These are phyloP conservation scores for Zaprionus kolodkinae DNA, from an alignment of 1,140 invertebrate genomes.

Conservation along the genomic window DNA sequence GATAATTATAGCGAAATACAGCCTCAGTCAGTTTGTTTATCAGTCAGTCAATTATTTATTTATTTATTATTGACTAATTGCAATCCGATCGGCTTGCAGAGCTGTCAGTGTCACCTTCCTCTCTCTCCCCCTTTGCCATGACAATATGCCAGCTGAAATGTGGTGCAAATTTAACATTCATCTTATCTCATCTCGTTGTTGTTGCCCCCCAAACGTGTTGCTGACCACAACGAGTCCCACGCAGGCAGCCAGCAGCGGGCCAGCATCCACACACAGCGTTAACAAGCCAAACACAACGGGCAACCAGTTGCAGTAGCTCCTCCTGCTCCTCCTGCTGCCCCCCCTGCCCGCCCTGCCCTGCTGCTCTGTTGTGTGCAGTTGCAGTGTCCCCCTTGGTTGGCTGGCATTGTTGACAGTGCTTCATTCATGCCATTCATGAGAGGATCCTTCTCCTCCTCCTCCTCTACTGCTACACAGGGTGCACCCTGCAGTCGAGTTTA, in stretches of 20 bases:
- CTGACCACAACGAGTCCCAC: conserved; percentile 37
- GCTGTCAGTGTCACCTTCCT: background rate
- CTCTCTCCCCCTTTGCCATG: background rate
- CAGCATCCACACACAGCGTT: conserved; percentile 40
- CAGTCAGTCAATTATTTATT: conserved; percentile 2
- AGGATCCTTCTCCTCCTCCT: background rate
- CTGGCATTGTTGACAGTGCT: conserved; percentile 75
- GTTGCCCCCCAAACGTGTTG: conserved; percentile 14
- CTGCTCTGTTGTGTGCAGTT: conserved; percentile 8
- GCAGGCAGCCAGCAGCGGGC: conserved; percentile 14
- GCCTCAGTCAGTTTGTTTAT: background rate
- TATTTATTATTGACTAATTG: conserved; percentile 11
- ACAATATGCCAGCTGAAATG: conserved; percentile 17
- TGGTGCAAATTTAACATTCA: conserved; percentile 55
- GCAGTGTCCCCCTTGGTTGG: conserved; percentile 26
- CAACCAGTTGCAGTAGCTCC: conserved; percentile 17
- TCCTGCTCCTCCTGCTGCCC: background rate
- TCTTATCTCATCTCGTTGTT: conserved; percentile 47
- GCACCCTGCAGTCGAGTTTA: conserved; percentile 55
- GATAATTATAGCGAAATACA: background rate
- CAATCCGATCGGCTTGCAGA: background rate
- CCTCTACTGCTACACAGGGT: background rate
- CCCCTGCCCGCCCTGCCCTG: background rate
- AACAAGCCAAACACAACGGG: conserved; percentile 64
- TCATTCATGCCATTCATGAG: conserved; percentile 75